A percentile compares a stretch with the other conserved stretches of the same genome.
Evolutionary conservation across 2,113 vertebrate genomes (phyloP).

Genomic region (Lethenteron camtschaticum): DNA sequence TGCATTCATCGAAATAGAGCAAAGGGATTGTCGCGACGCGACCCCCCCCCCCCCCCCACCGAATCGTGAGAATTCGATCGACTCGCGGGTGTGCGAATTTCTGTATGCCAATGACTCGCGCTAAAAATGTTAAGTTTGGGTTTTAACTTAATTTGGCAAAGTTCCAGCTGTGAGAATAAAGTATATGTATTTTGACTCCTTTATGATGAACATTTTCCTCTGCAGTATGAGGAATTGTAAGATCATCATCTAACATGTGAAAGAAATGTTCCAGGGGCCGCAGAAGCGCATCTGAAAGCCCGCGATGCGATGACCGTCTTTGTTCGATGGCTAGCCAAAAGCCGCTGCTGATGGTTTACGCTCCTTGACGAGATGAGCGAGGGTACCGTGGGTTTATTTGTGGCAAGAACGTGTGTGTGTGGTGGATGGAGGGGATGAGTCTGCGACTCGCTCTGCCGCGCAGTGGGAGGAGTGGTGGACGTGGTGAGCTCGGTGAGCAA

Average conservation of each 20-base stretch:
- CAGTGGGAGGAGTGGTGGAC: constrained; percentile 72
- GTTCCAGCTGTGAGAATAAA: not conserved
- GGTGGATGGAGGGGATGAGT: not conserved
- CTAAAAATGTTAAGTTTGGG: not conserved
- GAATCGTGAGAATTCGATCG: not conserved
- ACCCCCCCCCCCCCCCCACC: not conserved
- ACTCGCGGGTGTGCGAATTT: not conserved
- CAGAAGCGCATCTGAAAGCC: too few species aligned
- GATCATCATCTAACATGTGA: not conserved
- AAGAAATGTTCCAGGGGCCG: not conserved
- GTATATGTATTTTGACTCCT: constrained; percentile 6
- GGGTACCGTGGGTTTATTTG: not conserved
- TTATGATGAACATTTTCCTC: not conserved
- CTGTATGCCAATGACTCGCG: not conserved
- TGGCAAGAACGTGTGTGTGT: not conserved
- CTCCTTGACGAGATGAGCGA: not conserved
- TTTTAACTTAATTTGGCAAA: not conserved
- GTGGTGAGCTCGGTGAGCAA: constrained; percentile 55
- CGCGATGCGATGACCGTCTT: too few species aligned
- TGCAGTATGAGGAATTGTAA: not conserved
- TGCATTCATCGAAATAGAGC: not conserved
- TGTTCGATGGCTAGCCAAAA: too few species aligned
- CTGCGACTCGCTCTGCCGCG: constrained; percentile 3
- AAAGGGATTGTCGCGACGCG: not conserved
- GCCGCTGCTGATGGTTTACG: not conserved